Conservation (phyloP, 37 sponge, comb jelly and placozoan genomes). For the Spongilla lacustris region DNA sequence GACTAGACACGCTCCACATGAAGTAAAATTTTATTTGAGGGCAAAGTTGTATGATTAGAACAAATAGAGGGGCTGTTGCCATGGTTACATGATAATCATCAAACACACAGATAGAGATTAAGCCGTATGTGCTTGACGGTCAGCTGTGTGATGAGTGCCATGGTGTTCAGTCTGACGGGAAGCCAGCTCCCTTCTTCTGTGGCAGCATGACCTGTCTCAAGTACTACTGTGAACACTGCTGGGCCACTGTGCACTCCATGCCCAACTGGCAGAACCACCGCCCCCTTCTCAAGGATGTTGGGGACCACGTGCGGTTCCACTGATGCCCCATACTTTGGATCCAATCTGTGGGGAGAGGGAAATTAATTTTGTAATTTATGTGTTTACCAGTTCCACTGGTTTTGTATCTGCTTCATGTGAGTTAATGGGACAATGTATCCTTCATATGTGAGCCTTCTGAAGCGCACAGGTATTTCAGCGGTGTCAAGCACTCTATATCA, state of each 20-base stretch:
- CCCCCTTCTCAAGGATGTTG: conserved; percentile 89
- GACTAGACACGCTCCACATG: too few relatives aligned
- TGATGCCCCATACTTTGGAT: neutral
- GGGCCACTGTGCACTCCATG: conserved; percentile 92
- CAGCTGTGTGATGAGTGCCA: conserved; percentile 97
- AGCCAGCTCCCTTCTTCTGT: conserved; percentile 97
- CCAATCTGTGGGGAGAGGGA: neutral
- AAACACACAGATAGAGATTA: conserved; percentile 83
- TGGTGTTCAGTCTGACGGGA: conserved; percentile 86
- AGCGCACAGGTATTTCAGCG: neutral
- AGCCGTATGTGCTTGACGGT: conserved; percentile 96
- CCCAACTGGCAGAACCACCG: conserved; percentile 89
- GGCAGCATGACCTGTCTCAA: conserved; percentile 89
- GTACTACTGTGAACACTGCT: conserved; percentile 98
- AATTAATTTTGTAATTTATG: neutral
- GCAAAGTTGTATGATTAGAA: too few relatives aligned
- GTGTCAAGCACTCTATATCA: neutral
- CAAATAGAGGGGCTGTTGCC: neutral
- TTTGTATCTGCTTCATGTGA: neutral
- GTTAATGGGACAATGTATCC: neutral
- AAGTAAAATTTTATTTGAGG: neutral
- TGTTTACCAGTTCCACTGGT: neutral
- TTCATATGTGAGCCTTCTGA: too few relatives aligned
- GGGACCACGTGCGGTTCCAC: conserved; percentile 45
- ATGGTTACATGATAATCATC: neutral